These are phyloP conservation scores for Indri indri DNA, from an alignment of 2,113 vertebrate genomes.

Conservation along the genomic window DNA sequence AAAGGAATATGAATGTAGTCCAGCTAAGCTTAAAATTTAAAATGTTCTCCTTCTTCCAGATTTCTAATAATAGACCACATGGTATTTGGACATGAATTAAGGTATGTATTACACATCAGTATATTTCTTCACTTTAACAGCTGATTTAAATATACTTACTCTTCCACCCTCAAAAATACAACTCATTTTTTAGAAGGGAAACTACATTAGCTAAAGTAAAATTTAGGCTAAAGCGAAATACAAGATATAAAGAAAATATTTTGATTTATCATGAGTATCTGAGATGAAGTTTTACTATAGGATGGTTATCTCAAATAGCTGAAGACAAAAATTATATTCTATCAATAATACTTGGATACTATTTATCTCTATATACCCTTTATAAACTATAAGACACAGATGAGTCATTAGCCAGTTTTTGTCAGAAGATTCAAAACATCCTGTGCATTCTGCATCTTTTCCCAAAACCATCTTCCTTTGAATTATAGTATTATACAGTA, in stretches of 20 bases:
- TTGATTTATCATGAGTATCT: not conserved
- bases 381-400: not conserved
- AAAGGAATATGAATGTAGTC: not conserved
- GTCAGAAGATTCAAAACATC: conserved; percentile 57
- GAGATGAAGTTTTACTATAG: not conserved
- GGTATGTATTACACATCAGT: not conserved
- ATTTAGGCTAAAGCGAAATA: not conserved
- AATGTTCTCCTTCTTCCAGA: not conserved
- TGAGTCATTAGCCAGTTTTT: conserved; percentile 48
- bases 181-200: not conserved
- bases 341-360: not conserved
- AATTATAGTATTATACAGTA: not conserved
- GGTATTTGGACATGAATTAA: not conserved
- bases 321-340: conserved; percentile 14
- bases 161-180: not conserved
- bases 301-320: not conserved
- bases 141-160: not conserved
- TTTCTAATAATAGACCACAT: not conserved
- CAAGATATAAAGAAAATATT: not conserved
- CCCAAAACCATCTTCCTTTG: not conserved
- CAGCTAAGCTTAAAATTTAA: not conserved
- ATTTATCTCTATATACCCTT: not conserved
- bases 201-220: not conserved
- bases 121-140: not conserved
- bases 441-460: not conserved